Evolutionary conservation across 30 jellyfish, hydroid and myxozoan species (phyloP).

Genomic region (Aurelia coerulea): DNA sequence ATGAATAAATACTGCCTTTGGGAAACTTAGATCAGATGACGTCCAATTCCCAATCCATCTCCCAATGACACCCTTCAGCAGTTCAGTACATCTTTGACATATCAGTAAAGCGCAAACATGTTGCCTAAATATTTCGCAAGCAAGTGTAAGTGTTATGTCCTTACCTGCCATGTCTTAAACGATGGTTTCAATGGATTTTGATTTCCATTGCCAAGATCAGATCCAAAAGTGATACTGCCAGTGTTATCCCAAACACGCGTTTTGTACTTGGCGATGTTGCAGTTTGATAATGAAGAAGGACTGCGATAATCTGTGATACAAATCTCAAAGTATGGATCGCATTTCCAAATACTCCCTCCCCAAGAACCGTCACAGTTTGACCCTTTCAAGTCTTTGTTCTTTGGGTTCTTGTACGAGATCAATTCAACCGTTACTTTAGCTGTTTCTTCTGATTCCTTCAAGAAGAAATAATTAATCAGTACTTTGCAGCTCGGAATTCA

Average conservation of each 20-base stretch:
- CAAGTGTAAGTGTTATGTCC: background rate
- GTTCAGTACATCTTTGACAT: too few species aligned
- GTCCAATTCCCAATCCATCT: too few species aligned
- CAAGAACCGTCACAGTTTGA: background rate
- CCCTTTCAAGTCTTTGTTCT: conserved; percentile 10
- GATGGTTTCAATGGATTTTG: background rate
- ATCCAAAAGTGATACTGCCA: conserved; percentile 10
- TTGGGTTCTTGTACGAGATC: conserved; percentile 19
- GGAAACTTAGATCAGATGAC: too few species aligned
- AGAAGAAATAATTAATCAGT: too few species aligned
- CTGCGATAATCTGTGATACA: conserved; percentile 22
- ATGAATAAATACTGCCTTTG: too few species aligned
- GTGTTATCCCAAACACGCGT: conserved; percentile 19
- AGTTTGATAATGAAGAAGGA: conserved; percentile 29
- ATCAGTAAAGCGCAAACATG: too few species aligned
- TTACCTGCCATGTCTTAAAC: conserved; percentile 22
- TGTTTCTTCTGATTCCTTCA: conserved; percentile 28
- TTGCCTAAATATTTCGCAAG: too few species aligned
- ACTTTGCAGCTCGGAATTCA: too few species aligned
- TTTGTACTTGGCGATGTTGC: conserved; percentile 5
- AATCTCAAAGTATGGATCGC: conserved; percentile 49
- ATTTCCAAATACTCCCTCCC: conserved; percentile 12
- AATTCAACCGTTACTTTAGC: conserved; percentile 17
- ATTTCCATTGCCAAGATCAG: background rate
- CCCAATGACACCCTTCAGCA: too few species aligned